Conservation (phyloP, 2,113 vertebrate species). For the Cinclus mexicanus region DNA sequence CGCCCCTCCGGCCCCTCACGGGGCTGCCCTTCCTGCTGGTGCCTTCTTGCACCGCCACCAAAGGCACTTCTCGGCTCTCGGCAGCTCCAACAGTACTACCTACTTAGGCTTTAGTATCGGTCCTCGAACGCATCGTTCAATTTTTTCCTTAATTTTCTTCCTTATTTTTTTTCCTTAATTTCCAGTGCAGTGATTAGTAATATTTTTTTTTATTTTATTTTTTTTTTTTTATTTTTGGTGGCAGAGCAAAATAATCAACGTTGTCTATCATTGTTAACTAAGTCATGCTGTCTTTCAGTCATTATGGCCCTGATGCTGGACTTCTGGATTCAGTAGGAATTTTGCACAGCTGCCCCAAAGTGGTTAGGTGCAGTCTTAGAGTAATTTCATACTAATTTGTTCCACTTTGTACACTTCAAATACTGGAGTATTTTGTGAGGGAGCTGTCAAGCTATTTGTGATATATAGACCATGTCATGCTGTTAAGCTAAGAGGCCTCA, state of each 20-base stretch:
- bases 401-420: neutral
- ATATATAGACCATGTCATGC: neutral
- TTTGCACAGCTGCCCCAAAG: neutral
- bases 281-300: neutral
- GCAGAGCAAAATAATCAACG: neutral
- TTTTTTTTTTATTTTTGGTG: neutral
- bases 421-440: neutral
- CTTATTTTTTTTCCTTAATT: neutral
- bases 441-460: neutral
- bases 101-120: too few relatives aligned
- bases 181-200: neutral
- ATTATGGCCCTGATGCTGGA: neutral
- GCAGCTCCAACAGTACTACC: too few relatives aligned
- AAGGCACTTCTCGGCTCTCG: too few relatives aligned
- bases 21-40: neutral
- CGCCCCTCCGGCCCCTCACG: neutral
- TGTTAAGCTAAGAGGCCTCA: neutral
- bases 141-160: neutral
- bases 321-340: neutral
- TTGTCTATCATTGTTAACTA: neutral
- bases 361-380: neutral
- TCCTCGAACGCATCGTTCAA: rapidly evolving
- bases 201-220: neutral
- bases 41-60: neutral
- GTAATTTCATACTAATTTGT: neutral